Evolutionary conservation across 1,140 invertebrate genomes (phyloP).

Genomic region (Drosophila sechellia): DNA sequence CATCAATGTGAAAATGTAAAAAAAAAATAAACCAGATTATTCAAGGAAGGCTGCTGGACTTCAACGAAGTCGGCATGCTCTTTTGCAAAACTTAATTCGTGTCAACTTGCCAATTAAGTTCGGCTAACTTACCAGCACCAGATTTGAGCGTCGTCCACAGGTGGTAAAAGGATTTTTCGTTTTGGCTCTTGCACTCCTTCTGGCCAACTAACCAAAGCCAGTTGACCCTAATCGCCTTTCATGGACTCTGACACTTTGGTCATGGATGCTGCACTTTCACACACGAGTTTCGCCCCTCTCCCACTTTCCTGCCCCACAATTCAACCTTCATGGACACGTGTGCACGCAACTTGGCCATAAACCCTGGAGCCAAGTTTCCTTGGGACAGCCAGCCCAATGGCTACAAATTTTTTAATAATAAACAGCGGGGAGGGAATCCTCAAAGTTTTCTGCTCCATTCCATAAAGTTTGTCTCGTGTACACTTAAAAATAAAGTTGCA

Average conservation of each 20-base stretch:
- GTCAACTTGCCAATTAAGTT: constrained; percentile 16
- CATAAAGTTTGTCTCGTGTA: constrained; percentile 62
- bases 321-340: constrained; percentile 42
- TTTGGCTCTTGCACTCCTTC: constrained; percentile 15
- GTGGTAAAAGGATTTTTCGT: constrained; percentile 34
- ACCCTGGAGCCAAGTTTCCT: constrained; percentile 52
- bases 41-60: constrained; percentile 8
- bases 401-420: constrained; percentile 81
- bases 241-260: constrained; percentile 70
- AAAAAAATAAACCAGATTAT: constrained; percentile 56
- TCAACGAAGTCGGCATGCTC: not conserved
- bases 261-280: constrained; percentile 44
- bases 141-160: constrained; percentile 45
- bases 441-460: constrained; percentile 54
- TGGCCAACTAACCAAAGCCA: constrained; percentile 53
- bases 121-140: not conserved
- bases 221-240: constrained; percentile 70
- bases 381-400: constrained; percentile 57
- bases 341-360: constrained; percentile 65
- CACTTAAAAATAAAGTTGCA: constrained; percentile 75
- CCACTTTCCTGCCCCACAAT: not conserved
- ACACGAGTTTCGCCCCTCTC: constrained; percentile 2
- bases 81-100: constrained; percentile 22
- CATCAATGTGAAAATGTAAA: constrained; percentile 62
- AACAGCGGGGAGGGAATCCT: constrained; percentile 33